Base-by-base conservation (phyloP, 2,113 vertebrate species). In the Labeo catla region DNA sequence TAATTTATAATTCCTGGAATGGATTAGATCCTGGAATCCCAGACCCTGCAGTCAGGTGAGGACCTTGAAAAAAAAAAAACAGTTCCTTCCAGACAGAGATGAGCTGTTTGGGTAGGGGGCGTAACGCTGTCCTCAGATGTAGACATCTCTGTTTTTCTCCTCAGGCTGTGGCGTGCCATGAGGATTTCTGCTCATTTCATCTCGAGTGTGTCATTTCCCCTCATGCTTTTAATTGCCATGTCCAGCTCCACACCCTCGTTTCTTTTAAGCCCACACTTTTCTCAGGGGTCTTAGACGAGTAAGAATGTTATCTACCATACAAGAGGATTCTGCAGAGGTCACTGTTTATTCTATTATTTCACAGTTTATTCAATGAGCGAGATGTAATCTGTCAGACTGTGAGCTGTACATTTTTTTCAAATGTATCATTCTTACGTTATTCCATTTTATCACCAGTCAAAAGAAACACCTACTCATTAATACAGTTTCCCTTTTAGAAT, bases 161-260 rank as follows among this genome's bases (percentile, higher is more conserved):
- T 28, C n/a, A 78, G 50, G 34, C 28, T 89, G 87, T 77, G 86
- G 84, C 77, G 81, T 89, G 89, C 43, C 57, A 36, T 49, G 34
- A 77, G 6, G 72, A 23, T 13, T 74, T 74, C 72, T 49, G 11
- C 45, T 74, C 72, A 23, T 47, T 74, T 47, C 45, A 15, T 74
- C 63, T 85, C 57, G 76, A 50, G 91, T 89, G 91, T 89, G 89
- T 93, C 90, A 93, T 88, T 92, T 93, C 91, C 92, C 89, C 61
- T 39, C 87, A 81, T 66, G 57, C 36, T 87, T 65, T 87, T 74
- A 72, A 21, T 45, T 5, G 36, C 8, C 0, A 43, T 4, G 73
- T 50, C 47, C 12, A 49, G 47, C 73, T 76, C 73, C 45, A 76
- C 0, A 84, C 66, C 76, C 68, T 52, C 7, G 8, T 23, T 45